These are phyloP conservation scores for Netelia virgata DNA, from an alignment of 2,888 invertebrate species.

Conservation along the genomic window DNA sequence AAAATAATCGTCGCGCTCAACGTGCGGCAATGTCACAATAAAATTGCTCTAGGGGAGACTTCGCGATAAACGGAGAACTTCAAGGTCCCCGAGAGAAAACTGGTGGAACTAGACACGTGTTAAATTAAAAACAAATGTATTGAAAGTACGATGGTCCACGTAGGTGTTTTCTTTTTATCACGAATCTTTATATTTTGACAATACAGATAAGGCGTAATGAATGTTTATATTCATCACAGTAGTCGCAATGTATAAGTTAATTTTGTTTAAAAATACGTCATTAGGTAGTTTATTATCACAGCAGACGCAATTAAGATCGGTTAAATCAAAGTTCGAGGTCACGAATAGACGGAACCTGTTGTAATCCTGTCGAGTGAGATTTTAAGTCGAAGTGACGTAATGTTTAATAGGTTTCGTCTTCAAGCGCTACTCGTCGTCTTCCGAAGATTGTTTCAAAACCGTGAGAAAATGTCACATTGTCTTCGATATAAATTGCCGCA, in stretches of 20 bases:
- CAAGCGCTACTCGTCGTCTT: neutral
- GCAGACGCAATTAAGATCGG: neutral
- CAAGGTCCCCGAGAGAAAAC: slow-evolving; percentile 1
- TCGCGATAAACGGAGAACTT: slow-evolving; percentile 2
- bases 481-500: neutral
- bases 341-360: neutral
- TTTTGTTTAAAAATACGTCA: neutral
- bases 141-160: neutral
- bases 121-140: slow-evolving; percentile 4
- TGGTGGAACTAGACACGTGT: neutral
- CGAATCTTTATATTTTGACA: neutral
- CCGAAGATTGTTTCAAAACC: neutral
- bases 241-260: neutral
- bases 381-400: slow-evolving; percentile 2
- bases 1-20: slow-evolving; percentile 17
- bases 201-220: neutral
- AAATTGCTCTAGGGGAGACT: neutral
- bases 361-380: neutral
- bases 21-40: neutral
- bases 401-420: neutral
- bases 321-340: neutral
- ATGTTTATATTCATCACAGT: neutral
- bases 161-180: slow-evolving; percentile 6
- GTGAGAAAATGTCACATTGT: slow-evolving; percentile 6
- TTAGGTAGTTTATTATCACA: neutral